Evolutionary conservation across 2,797 vertebrate genomes (phyloP).

Genomic region (Coranthus polyacanthus): DNA sequence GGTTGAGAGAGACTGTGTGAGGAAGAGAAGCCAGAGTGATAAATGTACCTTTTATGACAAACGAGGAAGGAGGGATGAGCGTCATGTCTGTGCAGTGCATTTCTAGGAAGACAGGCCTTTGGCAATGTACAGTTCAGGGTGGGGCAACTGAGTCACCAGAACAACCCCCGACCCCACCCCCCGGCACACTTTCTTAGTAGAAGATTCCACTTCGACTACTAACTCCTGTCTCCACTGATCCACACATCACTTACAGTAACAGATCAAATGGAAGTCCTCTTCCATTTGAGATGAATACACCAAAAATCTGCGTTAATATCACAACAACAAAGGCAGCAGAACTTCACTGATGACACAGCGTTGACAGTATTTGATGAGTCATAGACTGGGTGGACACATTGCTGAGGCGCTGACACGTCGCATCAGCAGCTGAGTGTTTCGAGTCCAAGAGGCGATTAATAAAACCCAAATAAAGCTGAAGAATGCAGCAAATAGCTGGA

Average conservation of each 20-base stretch:
- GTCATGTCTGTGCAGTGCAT: conserved; percentile 24
- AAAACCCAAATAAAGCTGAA: conserved; percentile 20
- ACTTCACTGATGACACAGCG: conserved; percentile 47
- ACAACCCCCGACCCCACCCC: conserved; percentile 16
- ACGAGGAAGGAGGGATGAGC: conserved; percentile 28
- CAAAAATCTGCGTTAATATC: conserved; percentile 6
- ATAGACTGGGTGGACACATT: conserved; percentile 46
- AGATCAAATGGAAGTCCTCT: conserved; percentile 4
- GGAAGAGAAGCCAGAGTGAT: conserved; percentile 28
- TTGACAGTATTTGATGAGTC: conserved; percentile 65
- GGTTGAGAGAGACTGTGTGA: conserved; percentile 8
- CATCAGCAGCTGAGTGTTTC: conserved; percentile 52
- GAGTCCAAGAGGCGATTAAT: conserved; percentile 29
- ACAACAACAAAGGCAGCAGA: conserved; percentile 28
- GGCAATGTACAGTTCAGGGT: conserved; percentile 60
- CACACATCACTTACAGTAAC: conserved; percentile 27
- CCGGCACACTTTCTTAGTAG: conserved; percentile 14
- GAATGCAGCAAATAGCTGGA: conserved; percentile 7
- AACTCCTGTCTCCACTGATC: conserved; percentile 36
- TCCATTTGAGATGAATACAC: conserved; percentile 12
- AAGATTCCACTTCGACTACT: conserved; percentile 65
- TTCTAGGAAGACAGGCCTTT: conserved; percentile 70
- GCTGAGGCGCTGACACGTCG: conserved; percentile 37
- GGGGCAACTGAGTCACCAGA: conserved; percentile 66
- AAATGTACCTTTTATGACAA: conserved; percentile 36